A percentile compares a stretch with the other conserved stretches of the same genome.
Conservation (phyloP, 64 coral and sea anemone species). For the Montipora sp. region DNA sequence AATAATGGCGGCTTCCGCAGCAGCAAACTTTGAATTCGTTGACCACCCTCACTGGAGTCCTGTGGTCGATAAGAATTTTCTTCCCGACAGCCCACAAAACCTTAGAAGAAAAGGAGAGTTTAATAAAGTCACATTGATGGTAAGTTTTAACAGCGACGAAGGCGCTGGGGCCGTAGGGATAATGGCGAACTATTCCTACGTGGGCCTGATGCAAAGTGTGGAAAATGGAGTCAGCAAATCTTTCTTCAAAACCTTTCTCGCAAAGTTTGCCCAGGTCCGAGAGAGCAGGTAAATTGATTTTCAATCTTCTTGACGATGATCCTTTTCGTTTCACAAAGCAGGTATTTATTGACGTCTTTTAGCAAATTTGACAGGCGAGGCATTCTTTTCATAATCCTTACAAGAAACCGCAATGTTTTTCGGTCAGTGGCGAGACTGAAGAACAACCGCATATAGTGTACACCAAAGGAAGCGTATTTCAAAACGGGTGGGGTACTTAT, state of each 20-base stretch:
- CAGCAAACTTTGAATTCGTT: too few species aligned
- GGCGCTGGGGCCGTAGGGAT: neutral
- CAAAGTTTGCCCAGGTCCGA: neutral
- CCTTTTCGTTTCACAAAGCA: too few species aligned
- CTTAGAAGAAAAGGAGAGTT: slow-evolving; percentile 47
- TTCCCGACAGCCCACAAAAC: slow-evolving; percentile 54
- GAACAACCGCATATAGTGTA: too few species aligned
- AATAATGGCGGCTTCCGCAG: too few species aligned
- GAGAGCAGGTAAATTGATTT: neutral
- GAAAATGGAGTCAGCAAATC: neutral
- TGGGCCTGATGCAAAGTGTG: slow-evolving; percentile 12
- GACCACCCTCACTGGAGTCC: slow-evolving; percentile 29
- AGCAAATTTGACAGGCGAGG: too few species aligned
- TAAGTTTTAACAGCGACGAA: slow-evolving; percentile 66
- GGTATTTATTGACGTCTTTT: too few species aligned
- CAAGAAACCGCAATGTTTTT: too few species aligned
- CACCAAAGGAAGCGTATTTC: too few species aligned
- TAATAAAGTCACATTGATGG: slow-evolving; percentile 41
- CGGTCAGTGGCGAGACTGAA: too few species aligned
- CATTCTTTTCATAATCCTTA: too few species aligned
- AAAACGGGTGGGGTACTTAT: too few species aligned
- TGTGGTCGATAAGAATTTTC: slow-evolving; percentile 43
- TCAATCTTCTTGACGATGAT: neutral
- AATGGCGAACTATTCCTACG: neutral
- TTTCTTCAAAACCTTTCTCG: neutral